Evolutionary conservation across 2,888 invertebrate species (phyloP).

Genomic region (Resseliella maxima): DNA sequence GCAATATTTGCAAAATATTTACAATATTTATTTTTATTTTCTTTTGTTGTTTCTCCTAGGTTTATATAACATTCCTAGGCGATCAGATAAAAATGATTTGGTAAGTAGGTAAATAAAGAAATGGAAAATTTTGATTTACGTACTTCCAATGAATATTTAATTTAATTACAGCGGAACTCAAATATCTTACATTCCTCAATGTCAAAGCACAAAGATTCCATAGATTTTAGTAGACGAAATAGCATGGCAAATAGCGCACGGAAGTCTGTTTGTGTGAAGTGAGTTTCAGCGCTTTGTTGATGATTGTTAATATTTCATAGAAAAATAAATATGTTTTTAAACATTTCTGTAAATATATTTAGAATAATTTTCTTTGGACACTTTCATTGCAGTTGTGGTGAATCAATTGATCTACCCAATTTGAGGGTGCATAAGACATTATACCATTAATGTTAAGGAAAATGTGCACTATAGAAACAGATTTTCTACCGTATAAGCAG

Average conservation of each 20-base stretch:
- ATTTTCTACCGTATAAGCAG: neutral
- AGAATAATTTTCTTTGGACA: neutral
- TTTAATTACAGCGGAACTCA: constrained; percentile 53
- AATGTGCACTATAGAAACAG: neutral
- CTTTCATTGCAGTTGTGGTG: constrained; percentile 56
- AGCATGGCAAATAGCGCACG: constrained; percentile 47
- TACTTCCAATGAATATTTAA: neutral
- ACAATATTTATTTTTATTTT: too few species aligned
- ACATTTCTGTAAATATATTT: neutral
- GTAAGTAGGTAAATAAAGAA: constrained; percentile 34
- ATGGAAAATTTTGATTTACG: neutral
- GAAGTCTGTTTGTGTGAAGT: constrained; percentile 46
- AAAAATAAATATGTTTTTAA: neutral
- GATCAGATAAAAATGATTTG: constrained; percentile 53
- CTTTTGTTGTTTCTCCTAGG: too few species aligned
- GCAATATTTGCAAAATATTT: too few species aligned
- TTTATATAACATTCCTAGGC: constrained; percentile 77
- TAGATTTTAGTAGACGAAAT: constrained; percentile 51
- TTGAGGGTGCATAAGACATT: constrained; percentile 49
- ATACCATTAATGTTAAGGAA: constrained; percentile 36
- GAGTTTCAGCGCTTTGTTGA: neutral
- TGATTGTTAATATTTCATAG: neutral
- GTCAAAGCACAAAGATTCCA: constrained; percentile 1
- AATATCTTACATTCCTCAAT: constrained; percentile 52
- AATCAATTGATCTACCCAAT: constrained; percentile 56